Evolutionary conservation across 2,113 vertebrate species (phyloP).

Genomic region (Saimiri boliviensis): DNA sequence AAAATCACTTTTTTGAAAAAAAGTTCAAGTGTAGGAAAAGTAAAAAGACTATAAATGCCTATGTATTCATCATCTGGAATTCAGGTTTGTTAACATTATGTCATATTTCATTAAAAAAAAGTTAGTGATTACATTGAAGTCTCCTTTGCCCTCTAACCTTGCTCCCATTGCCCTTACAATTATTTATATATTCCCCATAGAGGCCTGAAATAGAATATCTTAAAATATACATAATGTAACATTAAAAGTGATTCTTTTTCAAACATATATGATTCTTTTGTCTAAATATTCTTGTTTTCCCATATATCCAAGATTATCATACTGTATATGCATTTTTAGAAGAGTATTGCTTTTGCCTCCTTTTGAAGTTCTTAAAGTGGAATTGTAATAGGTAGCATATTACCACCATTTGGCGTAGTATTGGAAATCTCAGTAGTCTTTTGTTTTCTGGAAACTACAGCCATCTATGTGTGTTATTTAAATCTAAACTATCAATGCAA

Average conservation of each 20-base stretch:
- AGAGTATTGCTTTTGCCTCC: neutral
- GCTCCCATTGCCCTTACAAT: neutral
- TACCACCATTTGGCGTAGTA: neutral
- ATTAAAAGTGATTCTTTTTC: neutral
- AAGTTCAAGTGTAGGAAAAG: neutral
- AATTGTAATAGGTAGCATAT: neutral
- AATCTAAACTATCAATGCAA: neutral
- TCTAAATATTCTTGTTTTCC: neutral
- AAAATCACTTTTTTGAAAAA: neutral
- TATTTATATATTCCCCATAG: too few species aligned
- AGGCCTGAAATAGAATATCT: neutral
- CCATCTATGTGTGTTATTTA: neutral
- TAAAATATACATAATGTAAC: neutral
- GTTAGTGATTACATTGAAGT: neutral
- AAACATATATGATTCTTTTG: neutral
- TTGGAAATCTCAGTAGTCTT: neutral
- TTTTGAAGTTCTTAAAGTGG: neutral
- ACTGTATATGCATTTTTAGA: neutral
- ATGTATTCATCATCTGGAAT: neutral
- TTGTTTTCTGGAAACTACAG: neutral
- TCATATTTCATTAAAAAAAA: neutral
- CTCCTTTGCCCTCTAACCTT: neutral
- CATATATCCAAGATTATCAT: neutral
- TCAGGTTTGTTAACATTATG: conserved; percentile 3
- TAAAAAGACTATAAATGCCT: neutral